Base-by-base conservation (phyloP, 2,113 vertebrate genomes). In the Rhipidura dahli region DNA sequence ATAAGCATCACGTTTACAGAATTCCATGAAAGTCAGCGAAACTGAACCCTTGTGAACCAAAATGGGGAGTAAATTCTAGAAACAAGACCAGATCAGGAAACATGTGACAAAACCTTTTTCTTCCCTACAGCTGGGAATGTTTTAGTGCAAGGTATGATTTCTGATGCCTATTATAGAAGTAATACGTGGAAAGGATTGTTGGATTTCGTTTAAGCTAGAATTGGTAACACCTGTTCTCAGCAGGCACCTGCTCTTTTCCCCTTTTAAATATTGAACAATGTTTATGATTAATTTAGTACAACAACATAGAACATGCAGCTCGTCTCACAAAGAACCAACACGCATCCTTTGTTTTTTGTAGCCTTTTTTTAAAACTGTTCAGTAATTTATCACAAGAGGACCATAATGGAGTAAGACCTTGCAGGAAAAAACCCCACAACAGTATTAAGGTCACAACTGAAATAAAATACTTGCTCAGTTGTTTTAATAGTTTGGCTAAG, bases 261-360 rank as follows among this genome's bases (percentile, higher is more conserved):
- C 40, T 84, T 95, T 83, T 60, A 83, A 89, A 92, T 83, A 91
- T 51, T 69, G n/a, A 82, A 63, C 65, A 86, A 61, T 60, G 21
- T 56, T 94, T 90, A 82, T 83, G 27, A 86, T 91, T 93, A 73
- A 91, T 95, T 90, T 86, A 94, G 17, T 63, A 42, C 57, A 87
- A 76, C 49, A 83, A 95, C 90, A 39, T 37, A 57, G 57, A 94
- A 89, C 71, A 61, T 24, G 71, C 56, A 91, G n/a, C 57, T 94
- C 71, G 11, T 80, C 51, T 59, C 70, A 59, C 90, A 89, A 76
- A 91, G 81, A 93, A 73, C 47, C 28, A 57, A 51, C 2, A 6
- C 1, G 1, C 33, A 77, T 73, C 66, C 72, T 94, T 92, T 85
- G 50, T 91, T 83, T 89, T 91, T 73, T 61, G 47, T 50, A 80